A percentile compares a stretch with the other conserved stretches of the same genome.
Conservation (phyloP, 2,113 vertebrate genomes). For the Craseonycteris thonglongyai region DNA sequence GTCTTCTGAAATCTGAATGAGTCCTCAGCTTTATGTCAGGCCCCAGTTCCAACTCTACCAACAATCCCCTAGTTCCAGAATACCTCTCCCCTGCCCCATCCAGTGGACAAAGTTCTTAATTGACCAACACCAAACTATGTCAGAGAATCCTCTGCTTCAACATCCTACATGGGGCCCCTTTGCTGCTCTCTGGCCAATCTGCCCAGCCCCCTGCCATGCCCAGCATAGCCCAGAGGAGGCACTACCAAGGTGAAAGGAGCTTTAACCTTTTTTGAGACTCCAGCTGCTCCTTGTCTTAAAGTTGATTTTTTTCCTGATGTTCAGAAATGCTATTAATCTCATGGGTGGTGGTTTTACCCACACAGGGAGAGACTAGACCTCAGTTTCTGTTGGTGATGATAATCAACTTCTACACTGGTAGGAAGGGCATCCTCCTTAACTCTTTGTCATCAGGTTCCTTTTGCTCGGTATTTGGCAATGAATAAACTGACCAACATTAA, state of each 20-base stretch:
- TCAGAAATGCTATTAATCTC: conserved; percentile 26
- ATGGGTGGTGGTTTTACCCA: neutral
- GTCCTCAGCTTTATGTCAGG: neutral
- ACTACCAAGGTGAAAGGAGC: neutral
- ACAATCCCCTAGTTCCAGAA: neutral
- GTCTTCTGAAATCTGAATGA: neutral
- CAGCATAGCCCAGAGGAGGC: neutral
- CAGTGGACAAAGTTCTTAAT: neutral
- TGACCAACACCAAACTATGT: neutral
- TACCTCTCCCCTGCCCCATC: neutral
- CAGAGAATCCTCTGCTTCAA: neutral
- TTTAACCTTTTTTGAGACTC: neutral
- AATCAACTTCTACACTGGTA: neutral
- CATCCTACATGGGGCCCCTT: neutral
- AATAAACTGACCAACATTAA: conserved; percentile 96
- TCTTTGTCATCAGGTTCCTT: conserved; percentile 86
- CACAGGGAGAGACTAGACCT: neutral
- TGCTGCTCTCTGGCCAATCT: neutral
- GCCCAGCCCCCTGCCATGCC: neutral
- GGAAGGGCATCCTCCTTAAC: conserved; percentile 79
- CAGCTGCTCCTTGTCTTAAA: neutral
- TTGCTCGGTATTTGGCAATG: conserved; percentile 96
- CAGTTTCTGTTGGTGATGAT: conserved; percentile 29
- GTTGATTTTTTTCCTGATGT: conserved; percentile 14
- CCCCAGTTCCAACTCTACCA: neutral